Evolutionary conservation across 2,888 invertebrate species (phyloP), one percentile per base, ranked within the genome.

Genomic region (Eristalis arbustorum): DNA sequence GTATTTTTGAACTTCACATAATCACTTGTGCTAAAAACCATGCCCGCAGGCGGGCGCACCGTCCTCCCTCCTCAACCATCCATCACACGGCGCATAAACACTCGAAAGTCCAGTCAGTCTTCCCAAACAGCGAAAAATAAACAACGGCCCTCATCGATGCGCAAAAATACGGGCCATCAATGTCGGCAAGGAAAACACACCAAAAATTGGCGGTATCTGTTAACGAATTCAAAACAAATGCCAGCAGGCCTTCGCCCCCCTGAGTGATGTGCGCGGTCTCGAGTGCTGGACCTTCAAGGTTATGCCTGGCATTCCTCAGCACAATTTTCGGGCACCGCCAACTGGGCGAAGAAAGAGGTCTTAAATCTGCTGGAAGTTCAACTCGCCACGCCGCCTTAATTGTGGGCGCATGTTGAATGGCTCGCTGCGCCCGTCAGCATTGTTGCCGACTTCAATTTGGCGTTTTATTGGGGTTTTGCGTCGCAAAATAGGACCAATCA

Each of bases 401-500:
- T 75, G 75, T 67, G 40, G 25, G 25, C 34, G 31, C 18, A 74
- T 59, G 66, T 56, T 75, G 74, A 66, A 75, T 75, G 66, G 37
- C 18, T 74, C 14, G 59, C 4, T 22, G 22, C 56, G n/a, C 18
- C 22, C 56, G 56, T 56, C 56, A 22, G 14, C n/a, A 56, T 56
- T n/a, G n/a, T 14, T 13, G 14, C 14, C 25, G 22, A 59, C 59
- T 11, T 62, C 49, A 42, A 42, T 42, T 67, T 67, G 49, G n/a
- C 18, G 42, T 11, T 56, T 56, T 42, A 25, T 66, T 74, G 37
- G 34, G 23, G 23, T 10, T 59, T 57, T 59, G 37, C 28, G 28
- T 25, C 66, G 37, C 49, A 42, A 75, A 75, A 75, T 75, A 61
- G 67, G 75, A 40, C 75, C 75, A 67, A 75, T 75, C 75, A 75